Evolutionary conservation across 2,888 invertebrate genomes (phyloP).

Genomic region (Apotomis capreana): DNA sequence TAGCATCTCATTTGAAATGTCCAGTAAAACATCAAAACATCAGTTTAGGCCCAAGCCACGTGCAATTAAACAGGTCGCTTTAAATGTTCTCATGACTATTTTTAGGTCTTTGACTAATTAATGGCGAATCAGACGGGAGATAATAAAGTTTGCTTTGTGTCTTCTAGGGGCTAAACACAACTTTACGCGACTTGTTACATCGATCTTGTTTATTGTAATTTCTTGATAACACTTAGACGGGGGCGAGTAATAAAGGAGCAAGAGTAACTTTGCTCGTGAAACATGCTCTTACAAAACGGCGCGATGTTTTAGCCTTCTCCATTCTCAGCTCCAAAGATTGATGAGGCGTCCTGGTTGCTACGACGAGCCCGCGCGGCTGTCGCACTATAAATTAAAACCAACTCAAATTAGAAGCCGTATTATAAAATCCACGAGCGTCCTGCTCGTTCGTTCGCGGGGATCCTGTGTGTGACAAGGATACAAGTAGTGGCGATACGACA

Average conservation of each 20-base stretch:
- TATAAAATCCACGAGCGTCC: constrained; percentile 70
- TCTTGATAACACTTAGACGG: constrained; percentile 29
- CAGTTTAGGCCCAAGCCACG: neutral
- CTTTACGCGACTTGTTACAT: constrained; percentile 19
- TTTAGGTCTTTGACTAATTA: neutral
- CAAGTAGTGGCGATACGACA: constrained; percentile 62
- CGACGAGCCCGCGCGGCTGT: constrained; percentile 74
- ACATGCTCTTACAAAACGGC: constrained; percentile 40
- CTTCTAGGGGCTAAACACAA: neutral
- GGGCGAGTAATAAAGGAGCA: constrained; percentile 38
- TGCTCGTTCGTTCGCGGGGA: constrained; percentile 60
- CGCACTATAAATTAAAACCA: constrained; percentile 80
- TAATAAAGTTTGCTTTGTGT: neutral
- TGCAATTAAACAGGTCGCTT: neutral
- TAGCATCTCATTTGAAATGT: neutral
- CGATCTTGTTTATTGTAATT: constrained; percentile 29
- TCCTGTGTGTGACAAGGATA: constrained; percentile 68
- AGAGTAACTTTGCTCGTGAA: constrained; percentile 36
- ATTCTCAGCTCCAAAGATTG: constrained; percentile 69
- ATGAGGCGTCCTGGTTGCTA: constrained; percentile 69
- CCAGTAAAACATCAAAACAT: neutral
- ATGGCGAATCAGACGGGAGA: neutral
- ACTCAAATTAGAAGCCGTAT: constrained; percentile 73
- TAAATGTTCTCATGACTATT: neutral
- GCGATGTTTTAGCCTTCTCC: constrained; percentile 56